Conservation (phyloP, 2,888 invertebrate genomes). For the Drepana falcataria region DNA sequence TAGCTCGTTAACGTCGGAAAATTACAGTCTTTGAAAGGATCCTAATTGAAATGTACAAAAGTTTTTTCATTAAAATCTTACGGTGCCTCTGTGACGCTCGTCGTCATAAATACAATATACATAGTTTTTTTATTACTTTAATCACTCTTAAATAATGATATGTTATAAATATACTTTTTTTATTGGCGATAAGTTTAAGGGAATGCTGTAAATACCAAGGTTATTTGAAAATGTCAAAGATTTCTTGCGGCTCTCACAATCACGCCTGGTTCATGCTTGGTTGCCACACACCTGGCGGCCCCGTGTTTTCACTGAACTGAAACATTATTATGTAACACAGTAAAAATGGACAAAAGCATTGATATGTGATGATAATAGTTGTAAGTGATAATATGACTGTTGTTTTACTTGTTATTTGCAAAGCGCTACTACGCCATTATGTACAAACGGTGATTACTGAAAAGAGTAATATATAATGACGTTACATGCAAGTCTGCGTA, state of each 20-base stretch:
- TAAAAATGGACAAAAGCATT: too few relatives aligned
- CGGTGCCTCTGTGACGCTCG: constrained; percentile 28
- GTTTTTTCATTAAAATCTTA: constrained; percentile 67
- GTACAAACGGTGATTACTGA: too few relatives aligned
- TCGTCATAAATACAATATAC: constrained; percentile 9
- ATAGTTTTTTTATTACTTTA: background rate
- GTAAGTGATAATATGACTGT: too few relatives aligned
- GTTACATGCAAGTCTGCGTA: too few relatives aligned
- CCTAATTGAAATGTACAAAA: constrained; percentile 69
- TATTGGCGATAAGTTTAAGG: background rate
- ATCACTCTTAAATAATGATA: background rate
- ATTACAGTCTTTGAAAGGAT: constrained; percentile 63
- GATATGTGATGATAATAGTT: too few relatives aligned
- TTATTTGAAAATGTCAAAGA: background rate
- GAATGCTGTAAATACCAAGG: constrained; percentile 1
- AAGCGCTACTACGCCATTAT: too few relatives aligned
- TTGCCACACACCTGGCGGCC: background rate
- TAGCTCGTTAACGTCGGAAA: constrained; percentile 73
- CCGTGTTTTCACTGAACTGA: background rate
- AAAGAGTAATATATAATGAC: too few relatives aligned
- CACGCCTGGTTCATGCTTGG: background rate
- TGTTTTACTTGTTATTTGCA: too few relatives aligned
- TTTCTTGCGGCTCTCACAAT: background rate
- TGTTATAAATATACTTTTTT: background rate
- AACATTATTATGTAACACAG: too few relatives aligned